Conservation (phyloP, 1,140 invertebrate species). For the Eupeodes corollae region DNA sequence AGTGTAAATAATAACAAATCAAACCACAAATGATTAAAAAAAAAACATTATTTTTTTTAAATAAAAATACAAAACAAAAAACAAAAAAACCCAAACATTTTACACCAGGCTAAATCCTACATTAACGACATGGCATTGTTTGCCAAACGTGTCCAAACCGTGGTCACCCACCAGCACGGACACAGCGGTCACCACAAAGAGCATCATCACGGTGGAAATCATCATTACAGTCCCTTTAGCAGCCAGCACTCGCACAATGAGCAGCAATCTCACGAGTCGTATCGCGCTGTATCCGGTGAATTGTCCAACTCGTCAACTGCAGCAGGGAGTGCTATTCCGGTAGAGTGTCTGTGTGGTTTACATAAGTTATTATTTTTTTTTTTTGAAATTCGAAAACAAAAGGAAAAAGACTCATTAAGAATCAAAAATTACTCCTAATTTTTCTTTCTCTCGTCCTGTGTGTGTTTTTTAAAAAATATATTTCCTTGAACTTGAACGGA, state of each 20-base stretch:
- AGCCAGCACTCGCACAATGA: conserved; percentile 14
- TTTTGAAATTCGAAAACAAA: conserved; percentile 1
- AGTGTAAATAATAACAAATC: too few relatives aligned
- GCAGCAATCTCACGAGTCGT: conserved; percentile 18
- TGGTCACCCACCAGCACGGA: conserved; percentile 25
- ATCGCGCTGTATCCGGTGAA: conserved; percentile 20
- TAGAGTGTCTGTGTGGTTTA: conserved; percentile 11
- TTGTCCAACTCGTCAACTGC: conserved; percentile 11
- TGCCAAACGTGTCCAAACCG: conserved; percentile 30
- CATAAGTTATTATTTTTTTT: background rate
- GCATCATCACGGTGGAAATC: conserved; percentile 16
- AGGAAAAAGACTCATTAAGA: background rate
- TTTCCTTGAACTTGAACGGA: too few relatives aligned
- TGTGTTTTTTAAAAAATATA: background rate
- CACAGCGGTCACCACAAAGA: conserved; percentile 12
- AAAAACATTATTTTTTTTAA: too few relatives aligned
- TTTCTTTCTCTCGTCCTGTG: background rate
- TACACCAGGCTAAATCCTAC: conserved; percentile 24
- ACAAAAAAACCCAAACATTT: conserved; percentile 3
- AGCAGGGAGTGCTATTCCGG: conserved; percentile 30
- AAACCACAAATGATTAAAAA: too few relatives aligned
- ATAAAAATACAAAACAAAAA: too few relatives aligned
- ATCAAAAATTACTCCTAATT: too few relatives aligned
- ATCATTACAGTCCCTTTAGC: conserved; percentile 29
- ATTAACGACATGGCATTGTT: conserved; percentile 32